phyloP scores from a whole-genome alignment of 1,140 invertebrate genomes.

The Neodiprion pinetum region DNA sequence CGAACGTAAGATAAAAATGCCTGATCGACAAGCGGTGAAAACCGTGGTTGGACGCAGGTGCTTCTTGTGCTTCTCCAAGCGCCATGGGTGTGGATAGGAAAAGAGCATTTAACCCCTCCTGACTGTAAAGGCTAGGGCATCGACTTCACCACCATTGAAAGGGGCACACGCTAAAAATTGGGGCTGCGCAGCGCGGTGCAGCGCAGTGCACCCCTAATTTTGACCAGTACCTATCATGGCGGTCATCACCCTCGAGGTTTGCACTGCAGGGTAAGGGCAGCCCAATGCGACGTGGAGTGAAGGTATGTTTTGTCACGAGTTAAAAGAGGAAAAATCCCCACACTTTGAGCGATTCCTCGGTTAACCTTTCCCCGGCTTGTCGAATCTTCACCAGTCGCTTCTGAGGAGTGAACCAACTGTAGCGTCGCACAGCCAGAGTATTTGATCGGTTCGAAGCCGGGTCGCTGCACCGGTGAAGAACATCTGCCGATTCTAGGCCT shows the following conservation, averaged over 20 bases:
- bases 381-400: constrained; percentile 45
- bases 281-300: background rate
- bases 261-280: background rate
- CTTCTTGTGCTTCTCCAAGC: too few relatives aligned
- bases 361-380: constrained; percentile 54
- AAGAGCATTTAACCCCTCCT: constrained; percentile 52
- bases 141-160: constrained; percentile 53
- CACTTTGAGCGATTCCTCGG: constrained; percentile 1
- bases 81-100: constrained; percentile 31
- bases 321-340: background rate
- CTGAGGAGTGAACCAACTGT: too few relatives aligned
- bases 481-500: constrained; percentile 56
- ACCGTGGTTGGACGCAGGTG: too few relatives aligned
- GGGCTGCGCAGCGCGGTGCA: constrained; percentile 16
- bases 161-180: constrained; percentile 53
- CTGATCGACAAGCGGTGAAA: too few relatives aligned
- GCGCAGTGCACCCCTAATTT: constrained; percentile 43
- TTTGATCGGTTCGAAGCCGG: too few relatives aligned
- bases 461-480: constrained; percentile 44
- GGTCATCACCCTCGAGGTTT: constrained; percentile 27
- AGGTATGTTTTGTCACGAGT: constrained; percentile 6
- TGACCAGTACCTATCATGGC: constrained; percentile 51
- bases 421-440: too few relatives aligned
- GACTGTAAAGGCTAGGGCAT: constrained; percentile 27
- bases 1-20: too few relatives aligned